Evolutionary conservation across 2,113 vertebrate genomes (phyloP).

Genomic region (Onychorhynchus coronatus): DNA sequence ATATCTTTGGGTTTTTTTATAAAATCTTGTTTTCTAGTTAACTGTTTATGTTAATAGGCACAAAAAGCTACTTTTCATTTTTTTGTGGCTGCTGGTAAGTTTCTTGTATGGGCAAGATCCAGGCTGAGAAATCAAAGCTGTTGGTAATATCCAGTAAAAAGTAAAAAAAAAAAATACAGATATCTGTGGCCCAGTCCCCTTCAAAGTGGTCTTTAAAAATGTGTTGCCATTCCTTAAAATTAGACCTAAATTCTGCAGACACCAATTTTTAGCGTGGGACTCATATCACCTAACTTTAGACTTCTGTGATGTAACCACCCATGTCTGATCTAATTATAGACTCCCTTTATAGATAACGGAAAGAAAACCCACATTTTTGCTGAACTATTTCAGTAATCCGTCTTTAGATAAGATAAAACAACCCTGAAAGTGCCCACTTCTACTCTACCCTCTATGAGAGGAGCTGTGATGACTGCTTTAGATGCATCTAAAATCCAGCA

Average conservation of each 20-base stretch:
- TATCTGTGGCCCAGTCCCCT: background rate
- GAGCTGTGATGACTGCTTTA: background rate
- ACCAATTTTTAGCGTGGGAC: background rate
- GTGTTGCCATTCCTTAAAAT: background rate
- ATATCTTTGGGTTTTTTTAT: background rate
- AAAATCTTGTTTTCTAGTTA: background rate
- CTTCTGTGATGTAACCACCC: background rate
- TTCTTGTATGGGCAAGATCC: background rate
- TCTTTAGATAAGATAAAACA: background rate
- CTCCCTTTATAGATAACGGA: background rate
- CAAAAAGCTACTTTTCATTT: background rate
- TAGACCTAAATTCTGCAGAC: background rate
- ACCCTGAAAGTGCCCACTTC: background rate
- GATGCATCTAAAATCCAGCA: background rate
- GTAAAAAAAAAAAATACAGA: fast-evolving
- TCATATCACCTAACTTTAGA: background rate
- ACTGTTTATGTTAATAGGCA: background rate
- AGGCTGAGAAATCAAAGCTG: background rate
- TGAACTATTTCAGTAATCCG: background rate
- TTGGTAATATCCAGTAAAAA: background rate
- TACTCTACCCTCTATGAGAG: background rate
- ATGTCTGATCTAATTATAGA: constrained; percentile 11
- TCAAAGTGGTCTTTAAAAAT: background rate
- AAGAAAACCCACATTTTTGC: background rate
- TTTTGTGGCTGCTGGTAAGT: background rate